phyloP scores from a whole-genome alignment of 2,888 invertebrate genomes.

The Acronicta leporina region DNA sequence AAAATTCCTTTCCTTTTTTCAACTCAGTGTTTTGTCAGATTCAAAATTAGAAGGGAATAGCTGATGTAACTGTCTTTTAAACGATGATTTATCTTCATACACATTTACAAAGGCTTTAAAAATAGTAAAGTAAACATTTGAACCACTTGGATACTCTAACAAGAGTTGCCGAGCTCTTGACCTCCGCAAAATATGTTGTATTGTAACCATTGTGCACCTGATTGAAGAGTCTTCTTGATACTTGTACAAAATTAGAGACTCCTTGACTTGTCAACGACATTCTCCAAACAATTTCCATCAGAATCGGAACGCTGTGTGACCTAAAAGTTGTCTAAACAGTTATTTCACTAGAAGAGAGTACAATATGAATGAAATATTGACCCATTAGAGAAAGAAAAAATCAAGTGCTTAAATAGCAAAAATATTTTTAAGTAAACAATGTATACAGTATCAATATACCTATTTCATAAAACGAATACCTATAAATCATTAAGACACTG shows the following conservation, averaged over 20 bases:
- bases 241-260: constrained; percentile 46
- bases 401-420: not conserved
- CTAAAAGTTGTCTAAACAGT: constrained; percentile 15
- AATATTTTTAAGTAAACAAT: not conserved
- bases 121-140: constrained; percentile 44
- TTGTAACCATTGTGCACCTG: constrained; percentile 50
- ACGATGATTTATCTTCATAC: constrained; percentile 16
- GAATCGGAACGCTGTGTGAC: constrained; percentile 21
- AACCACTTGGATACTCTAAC: constrained; percentile 30
- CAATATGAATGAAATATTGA: not conserved
- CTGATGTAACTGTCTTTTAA: constrained; percentile 22
- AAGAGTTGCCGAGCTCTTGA: constrained; percentile 49
- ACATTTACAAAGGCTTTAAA: constrained; percentile 33
- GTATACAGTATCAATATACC: too few species aligned
- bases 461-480: too few species aligned
- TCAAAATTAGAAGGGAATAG: constrained; percentile 20
- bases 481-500: too few species aligned
- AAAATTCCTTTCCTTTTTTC: too few species aligned
- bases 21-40: not conserved
- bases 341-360: constrained; percentile 1
- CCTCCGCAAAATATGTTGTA: constrained; percentile 57
- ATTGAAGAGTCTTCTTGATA: constrained; percentile 35
- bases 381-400: not conserved
- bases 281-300: constrained; percentile 30
- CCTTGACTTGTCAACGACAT: constrained; percentile 41